Conservation (phyloP, 2,113 vertebrate species). For the Alethe castanea region DNA sequence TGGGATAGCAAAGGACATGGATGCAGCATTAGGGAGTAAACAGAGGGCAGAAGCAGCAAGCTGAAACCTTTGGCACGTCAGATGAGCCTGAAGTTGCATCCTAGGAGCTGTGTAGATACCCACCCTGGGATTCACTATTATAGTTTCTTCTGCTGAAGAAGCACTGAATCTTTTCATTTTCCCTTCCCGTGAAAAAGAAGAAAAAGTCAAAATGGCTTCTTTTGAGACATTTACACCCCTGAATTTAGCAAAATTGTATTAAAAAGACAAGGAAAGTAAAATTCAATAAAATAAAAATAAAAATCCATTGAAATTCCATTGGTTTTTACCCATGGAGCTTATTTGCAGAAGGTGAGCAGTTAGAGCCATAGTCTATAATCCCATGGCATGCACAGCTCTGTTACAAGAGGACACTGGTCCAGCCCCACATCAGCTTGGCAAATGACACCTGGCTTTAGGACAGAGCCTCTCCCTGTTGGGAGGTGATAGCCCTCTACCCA, state of each 20-base stretch:
- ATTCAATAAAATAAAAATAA: not conserved
- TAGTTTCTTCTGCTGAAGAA: not conserved
- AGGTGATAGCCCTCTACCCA: not conserved
- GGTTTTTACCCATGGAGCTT: not conserved
- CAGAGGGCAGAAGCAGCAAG: not conserved
- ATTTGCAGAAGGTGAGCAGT: not conserved
- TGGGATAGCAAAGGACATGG: not conserved
- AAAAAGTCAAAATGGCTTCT: not conserved
- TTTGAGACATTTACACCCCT: not conserved
- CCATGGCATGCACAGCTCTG: not conserved
- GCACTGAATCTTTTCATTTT: not conserved
- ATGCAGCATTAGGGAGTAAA: not conserved
- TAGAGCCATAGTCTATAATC: not conserved
- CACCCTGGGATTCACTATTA: not conserved
- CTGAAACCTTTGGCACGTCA: not conserved
- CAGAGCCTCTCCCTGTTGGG: not conserved
- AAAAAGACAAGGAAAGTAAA: slow-evolving; percentile 1
- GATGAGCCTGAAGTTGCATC: not conserved
- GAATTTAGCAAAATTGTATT: not conserved
- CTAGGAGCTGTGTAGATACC: not conserved
- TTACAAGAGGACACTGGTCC: not conserved
- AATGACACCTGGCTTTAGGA: not conserved
- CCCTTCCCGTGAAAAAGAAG: not conserved
- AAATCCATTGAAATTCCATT: not conserved
- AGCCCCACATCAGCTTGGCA: not conserved